phyloP scores from a whole-genome alignment of 2,888 invertebrate genomes.

The Artemia sinica region DNA sequence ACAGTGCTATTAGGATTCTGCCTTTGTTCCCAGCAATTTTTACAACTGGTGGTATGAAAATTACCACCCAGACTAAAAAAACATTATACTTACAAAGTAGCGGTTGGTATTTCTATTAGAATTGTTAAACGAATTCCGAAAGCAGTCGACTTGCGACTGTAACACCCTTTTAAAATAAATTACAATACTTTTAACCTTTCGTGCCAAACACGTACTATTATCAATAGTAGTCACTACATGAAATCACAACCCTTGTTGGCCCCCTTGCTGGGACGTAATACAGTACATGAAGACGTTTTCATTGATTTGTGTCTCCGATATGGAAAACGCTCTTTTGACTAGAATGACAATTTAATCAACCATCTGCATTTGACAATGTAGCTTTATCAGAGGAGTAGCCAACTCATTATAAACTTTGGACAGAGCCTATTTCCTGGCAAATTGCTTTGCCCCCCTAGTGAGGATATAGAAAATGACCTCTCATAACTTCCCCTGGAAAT shows the following conservation, averaged over 20 bases:
- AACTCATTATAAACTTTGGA: background rate
- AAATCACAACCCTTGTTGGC: background rate
- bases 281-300: background rate
- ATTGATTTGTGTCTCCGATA: background rate
- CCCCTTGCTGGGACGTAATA: slow-evolving; percentile 4
- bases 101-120: no score
- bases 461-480: background rate
- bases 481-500: background rate
- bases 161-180: slow-evolving; percentile 1
- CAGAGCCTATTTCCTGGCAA: slow-evolving; percentile 7
- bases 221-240: slow-evolving; percentile 12
- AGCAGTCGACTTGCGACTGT: background rate
- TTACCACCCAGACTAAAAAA: no score
- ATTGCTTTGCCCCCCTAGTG: slow-evolving; percentile 5
- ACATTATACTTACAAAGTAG: no score
- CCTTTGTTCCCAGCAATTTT: no score
- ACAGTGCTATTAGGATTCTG: no score
- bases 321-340: background rate
- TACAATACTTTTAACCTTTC: slow-evolving; percentile 5
- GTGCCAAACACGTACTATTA: background rate
- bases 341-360: slow-evolving; percentile 13
- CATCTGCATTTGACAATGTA: slow-evolving; percentile 11
- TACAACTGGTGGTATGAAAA: no score
- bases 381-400: background rate
- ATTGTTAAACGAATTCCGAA: no score